Conservation (phyloP, 2,113 vertebrate genomes). For the Laterallus jamaicensis region DNA sequence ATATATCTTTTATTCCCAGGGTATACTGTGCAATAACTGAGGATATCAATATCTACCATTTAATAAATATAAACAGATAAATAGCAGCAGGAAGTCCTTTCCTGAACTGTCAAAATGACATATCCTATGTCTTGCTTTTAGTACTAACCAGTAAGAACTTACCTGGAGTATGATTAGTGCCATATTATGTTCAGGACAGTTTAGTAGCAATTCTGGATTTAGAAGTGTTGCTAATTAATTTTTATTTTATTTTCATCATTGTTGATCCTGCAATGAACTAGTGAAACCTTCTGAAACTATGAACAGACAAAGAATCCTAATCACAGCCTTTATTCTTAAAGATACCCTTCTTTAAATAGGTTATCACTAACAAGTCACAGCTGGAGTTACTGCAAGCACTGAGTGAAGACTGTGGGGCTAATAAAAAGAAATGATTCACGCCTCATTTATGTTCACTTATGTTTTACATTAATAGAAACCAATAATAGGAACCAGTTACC, state of each 20-base stretch:
- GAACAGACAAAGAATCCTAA: slow-evolving; percentile 71
- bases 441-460: slow-evolving; percentile 96
- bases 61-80: not conserved
- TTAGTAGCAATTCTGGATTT: not conserved
- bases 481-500: slow-evolving; percentile 94
- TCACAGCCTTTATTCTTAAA: slow-evolving; percentile 71
- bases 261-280: slow-evolving; percentile 36
- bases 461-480: slow-evolving; percentile 98
- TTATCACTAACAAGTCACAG: slow-evolving; percentile 85
- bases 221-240: slow-evolving; percentile 18
- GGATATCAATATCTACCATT: not conserved
- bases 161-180: not conserved
- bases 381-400: slow-evolving; percentile 77
- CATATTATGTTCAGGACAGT: not conserved
- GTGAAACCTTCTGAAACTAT: slow-evolving; percentile 51
- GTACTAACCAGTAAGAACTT: not conserved
- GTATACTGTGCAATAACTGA: not conserved
- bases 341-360: slow-evolving; percentile 81
- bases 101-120: not conserved
- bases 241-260: slow-evolving; percentile 23
- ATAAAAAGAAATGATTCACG: slow-evolving; percentile 93
- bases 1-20: not conserved
- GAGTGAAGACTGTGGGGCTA: slow-evolving; percentile 83
- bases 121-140: not conserved
- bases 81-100: not conserved